Percentiles rank a stretch among this genome's conserved stretches.
phyloP scores from a whole-genome alignment of 2,797 vertebrate species.

The Pipistrellus pipistrellus region DNA sequence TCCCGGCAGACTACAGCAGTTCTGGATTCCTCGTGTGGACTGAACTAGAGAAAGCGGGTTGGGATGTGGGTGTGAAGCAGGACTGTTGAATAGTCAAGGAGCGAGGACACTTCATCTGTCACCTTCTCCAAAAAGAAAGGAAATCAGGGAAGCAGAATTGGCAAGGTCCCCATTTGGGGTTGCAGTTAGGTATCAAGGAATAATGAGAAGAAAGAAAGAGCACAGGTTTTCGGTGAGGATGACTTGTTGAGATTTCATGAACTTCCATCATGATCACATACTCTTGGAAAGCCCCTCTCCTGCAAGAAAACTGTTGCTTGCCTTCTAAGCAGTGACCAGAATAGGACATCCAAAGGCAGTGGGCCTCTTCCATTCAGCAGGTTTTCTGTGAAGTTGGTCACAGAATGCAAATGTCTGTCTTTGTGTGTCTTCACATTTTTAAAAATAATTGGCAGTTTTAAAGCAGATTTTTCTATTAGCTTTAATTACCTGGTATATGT shows the following conservation, averaged over 20 bases:
- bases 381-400: constrained; percentile 39
- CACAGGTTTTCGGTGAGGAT: neutral
- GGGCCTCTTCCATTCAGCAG: neutral
- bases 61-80: neutral
- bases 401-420: constrained; percentile 43
- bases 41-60: rapidly evolving
- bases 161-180: rapidly evolving
- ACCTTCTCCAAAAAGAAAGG: neutral
- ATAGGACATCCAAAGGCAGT: neutral
- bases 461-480: constrained; percentile 30
- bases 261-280: rapidly evolving
- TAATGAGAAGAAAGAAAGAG: neutral
- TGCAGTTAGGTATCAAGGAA: neutral
- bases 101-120: rapidly evolving
- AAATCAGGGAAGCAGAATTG: neutral
- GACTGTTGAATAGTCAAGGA: neutral
- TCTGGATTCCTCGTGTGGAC: rapidly evolving
- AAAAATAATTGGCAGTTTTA: constrained; percentile 31
- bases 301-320: neutral
- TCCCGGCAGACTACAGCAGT: rapidly evolving
- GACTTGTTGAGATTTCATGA: neutral
- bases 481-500: constrained; percentile 51
- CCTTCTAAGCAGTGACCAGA: neutral
- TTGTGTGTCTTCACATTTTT: neutral
- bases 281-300: neutral